These are phyloP conservation scores for Austrolebias charrua DNA, from an alignment of 2,797 vertebrate species.

Conservation along the genomic window DNA sequence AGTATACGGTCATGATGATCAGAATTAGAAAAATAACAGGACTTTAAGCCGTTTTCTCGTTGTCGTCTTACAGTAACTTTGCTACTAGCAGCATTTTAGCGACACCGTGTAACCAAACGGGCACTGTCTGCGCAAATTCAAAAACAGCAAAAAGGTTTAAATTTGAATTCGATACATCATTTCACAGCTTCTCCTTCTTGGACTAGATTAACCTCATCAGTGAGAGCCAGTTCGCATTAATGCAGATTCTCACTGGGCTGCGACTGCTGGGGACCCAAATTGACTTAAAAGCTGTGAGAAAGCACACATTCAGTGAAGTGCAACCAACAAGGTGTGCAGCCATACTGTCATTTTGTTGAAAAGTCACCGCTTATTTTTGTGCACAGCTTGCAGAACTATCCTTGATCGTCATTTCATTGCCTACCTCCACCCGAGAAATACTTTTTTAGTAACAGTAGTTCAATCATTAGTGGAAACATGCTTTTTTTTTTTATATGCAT, in stretches of 20 bases:
- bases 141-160: conserved; percentile 6
- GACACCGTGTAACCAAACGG: conserved; percentile 13
- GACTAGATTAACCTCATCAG: neutral
- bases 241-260: no score
- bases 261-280: no score
- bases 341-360: no score
- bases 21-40: conserved; percentile 28
- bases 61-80: conserved; percentile 38
- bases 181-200: neutral
- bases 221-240: neutral
- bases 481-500: neutral
- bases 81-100: conserved; percentile 58
- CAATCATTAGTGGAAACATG: neutral
- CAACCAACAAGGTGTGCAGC: no score
- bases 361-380: no score
- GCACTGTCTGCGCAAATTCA: neutral
- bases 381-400: no score
- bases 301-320: no score
- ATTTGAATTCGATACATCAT: conserved; percentile 3
- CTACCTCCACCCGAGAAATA: no score
- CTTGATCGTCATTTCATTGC: no score
- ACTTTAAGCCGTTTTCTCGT: conserved; percentile 3
- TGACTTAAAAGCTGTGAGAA: no score
- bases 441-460: conserved; percentile 7
- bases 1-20: conserved; percentile 4